Conservation (phyloP, 2,113 vertebrate species). For the Hyperopisus bebe region DNA sequence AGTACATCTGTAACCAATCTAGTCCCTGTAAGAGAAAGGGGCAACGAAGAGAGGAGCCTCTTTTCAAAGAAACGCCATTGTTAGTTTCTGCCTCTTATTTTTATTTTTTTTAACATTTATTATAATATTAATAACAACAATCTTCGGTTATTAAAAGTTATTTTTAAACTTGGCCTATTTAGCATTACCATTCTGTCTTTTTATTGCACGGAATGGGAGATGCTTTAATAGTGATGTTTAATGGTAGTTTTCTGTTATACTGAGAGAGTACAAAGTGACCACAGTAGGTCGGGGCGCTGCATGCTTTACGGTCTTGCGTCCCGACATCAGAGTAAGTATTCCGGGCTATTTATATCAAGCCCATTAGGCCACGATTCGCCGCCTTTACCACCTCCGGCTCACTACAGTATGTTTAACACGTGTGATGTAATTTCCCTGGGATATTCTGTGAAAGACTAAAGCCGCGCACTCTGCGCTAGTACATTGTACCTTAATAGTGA, state of each 20-base stretch:
- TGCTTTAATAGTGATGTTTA: neutral
- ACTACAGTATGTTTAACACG: neutral
- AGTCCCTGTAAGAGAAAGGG: slow-evolving; percentile 27
- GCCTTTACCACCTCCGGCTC: neutral
- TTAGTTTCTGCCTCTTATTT: neutral
- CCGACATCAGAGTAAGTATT: neutral
- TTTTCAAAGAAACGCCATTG: neutral
- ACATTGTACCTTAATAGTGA: neutral
- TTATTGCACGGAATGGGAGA: neutral
- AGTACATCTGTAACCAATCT: slow-evolving; percentile 53
- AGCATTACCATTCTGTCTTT: neutral
- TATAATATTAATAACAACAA: neutral
- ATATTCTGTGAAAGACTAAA: neutral
- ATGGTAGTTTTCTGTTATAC: neutral
- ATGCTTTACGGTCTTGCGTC: neutral
- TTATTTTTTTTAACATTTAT: neutral
- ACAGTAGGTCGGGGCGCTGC: neutral
- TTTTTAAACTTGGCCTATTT: neutral
- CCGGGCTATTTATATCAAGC: neutral
- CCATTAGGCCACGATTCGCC: neutral
- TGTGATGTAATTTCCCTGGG: neutral
- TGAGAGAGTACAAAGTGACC: neutral
- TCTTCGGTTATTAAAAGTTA: neutral
- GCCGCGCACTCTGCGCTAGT: neutral
- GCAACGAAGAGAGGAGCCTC: slow-evolving; percentile 30